Conservation (phyloP, 2,888 invertebrate genomes). For the Harpagoxenus sublaevis region DNA sequence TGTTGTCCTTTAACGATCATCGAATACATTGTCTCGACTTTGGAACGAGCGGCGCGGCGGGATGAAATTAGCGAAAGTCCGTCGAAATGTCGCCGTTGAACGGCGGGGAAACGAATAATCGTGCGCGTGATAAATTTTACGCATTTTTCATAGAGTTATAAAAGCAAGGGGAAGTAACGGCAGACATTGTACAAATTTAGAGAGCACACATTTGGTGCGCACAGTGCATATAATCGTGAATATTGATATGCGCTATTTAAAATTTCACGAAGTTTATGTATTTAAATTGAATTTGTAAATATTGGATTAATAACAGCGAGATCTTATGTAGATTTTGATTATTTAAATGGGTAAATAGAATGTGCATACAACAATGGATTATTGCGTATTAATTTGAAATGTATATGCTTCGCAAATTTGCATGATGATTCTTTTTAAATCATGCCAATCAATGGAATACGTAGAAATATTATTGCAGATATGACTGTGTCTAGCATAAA, state of each 20-base stretch:
- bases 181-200: background rate
- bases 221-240: background rate
- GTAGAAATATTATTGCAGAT: background rate
- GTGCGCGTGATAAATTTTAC: slow-evolving; percentile 8
- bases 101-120: too few species aligned
- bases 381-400: background rate
- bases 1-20: slow-evolving; percentile 48
- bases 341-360: slow-evolving; percentile 10
- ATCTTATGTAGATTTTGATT: background rate
- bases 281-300: slow-evolving; percentile 10
- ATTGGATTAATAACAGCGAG: background rate
- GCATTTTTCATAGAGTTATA: slow-evolving; percentile 14
- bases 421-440: background rate
- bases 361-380: background rate
- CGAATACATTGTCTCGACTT: slow-evolving; percentile 43
- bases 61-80: slow-evolving; percentile 23
- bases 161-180: background rate
- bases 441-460: background rate
- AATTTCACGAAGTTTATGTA: slow-evolving; percentile 1
- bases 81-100: slow-evolving; percentile 22
- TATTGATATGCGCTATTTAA: slow-evolving; percentile 17
- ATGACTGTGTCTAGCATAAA: background rate
- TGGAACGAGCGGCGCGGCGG: slow-evolving; percentile 5
- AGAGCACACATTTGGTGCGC: background rate
- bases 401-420: background rate